Base-by-base conservation (phyloP, 1,140 invertebrate genomes). In the Sipha flava region DNA sequence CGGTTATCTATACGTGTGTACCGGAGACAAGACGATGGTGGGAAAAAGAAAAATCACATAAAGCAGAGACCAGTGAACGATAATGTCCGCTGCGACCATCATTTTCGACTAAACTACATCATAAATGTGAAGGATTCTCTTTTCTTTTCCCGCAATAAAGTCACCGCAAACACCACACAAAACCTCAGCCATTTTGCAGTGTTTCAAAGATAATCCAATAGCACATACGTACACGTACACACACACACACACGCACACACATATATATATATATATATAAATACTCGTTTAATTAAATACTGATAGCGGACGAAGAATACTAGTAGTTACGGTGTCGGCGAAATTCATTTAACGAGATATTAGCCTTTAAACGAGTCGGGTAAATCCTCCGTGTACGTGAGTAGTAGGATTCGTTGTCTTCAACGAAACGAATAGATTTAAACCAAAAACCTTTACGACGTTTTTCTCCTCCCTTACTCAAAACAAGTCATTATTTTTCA, bases 261-360 rank as follows among this genome's bases (percentile, higher is more conserved):
- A 57, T 1, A 16, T 29, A 29, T 0, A 4, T 5, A 14, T 6
- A 5, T 29, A 57, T 7, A 57, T 14, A 57, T 26, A 57, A 57
- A 31, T 34, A 62, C 59, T 5, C 29, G 18, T 62, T 45, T 70
- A 70, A 70, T 70, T 72, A 72, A 49, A 66, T 66, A 49, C 68
- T n/a, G 68, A 72, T 72, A 47, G 68, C 26, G 23, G 40, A 4
- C 9, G 34, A 14, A 66, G n/a, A 40, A 31, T 21, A 29, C 16
- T 72, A 72, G 16, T 62, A 29, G 66, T 70, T 43, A 70, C n/a
- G 23, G 40, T 14, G 26, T 0, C 14, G 21, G 29, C 21, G 40
- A 72, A n/a, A 72, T 72, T 72, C 68, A 72, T 47, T 72, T 72
- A 72, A 72, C 40, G 45, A 31, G 68, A 72, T 72, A 72, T 72